Evolutionary conservation across 2,888 invertebrate species (phyloP).

Genomic region (Allophyes oxyacanthae): DNA sequence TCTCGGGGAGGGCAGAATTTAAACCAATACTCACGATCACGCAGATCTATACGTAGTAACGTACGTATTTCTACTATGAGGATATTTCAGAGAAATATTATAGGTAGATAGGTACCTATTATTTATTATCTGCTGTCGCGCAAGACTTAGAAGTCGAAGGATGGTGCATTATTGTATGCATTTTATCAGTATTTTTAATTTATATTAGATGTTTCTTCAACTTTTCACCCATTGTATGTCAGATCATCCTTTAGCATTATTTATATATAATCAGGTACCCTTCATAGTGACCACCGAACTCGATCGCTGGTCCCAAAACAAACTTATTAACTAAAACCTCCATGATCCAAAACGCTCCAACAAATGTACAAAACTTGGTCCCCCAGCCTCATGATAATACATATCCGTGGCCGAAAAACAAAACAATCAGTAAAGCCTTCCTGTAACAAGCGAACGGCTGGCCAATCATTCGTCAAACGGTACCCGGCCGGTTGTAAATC

Average conservation of each 20-base stretch:
- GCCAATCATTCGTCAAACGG: conserved; percentile 87
- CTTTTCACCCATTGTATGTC: too few relatives aligned
- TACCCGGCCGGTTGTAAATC: conserved; percentile 83
- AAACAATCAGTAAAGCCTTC: conserved; percentile 74
- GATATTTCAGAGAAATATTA: too few relatives aligned
- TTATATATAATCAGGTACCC: too few relatives aligned
- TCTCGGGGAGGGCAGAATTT: conserved; percentile 21
- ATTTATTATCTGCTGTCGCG: too few relatives aligned
- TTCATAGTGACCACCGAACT: too few relatives aligned
- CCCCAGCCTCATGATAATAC: conserved; percentile 49
- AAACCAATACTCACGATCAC: background rate
- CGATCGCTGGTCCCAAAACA: background rate
- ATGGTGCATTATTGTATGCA: too few relatives aligned
- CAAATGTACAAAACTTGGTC: conserved; percentile 28
- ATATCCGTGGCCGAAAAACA: conserved; percentile 68
- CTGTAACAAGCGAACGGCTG: conserved; percentile 75
- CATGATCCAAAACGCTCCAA: conserved; percentile 24
- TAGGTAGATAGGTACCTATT: too few relatives aligned
- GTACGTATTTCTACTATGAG: too few relatives aligned
- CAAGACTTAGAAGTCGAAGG: too few relatives aligned
- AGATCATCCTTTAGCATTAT: too few relatives aligned
- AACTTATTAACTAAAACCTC: conserved; percentile 30
- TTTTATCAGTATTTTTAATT: too few relatives aligned
- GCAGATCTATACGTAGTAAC: background rate
- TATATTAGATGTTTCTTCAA: too few relatives aligned